Evolutionary conservation across 2,888 invertebrate genomes (phyloP).

Genomic region (Drosophila meridionalis): DNA sequence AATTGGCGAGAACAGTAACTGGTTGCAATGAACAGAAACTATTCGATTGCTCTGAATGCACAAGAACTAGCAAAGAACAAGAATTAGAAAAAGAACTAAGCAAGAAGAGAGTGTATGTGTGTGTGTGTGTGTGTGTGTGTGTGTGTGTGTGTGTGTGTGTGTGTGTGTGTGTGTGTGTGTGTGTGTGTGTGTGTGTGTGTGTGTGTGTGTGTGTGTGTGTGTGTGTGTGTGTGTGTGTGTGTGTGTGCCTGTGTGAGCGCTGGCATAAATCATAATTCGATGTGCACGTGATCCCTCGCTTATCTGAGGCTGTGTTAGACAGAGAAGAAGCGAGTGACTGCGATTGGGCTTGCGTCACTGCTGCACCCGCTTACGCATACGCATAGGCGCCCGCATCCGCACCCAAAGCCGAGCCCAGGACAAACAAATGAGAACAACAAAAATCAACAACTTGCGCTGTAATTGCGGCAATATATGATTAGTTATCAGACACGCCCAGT

Average conservation of each 20-base stretch:
- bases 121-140: neutral
- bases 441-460: conserved; percentile 3
- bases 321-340: neutral
- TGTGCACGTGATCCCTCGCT: conserved; percentile 24
- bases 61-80: neutral
- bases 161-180: neutral
- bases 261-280: conserved; percentile 51
- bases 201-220: neutral
- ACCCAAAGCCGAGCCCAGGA: conserved; percentile 6
- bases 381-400: conserved; percentile 2
- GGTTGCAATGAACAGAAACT: conserved; percentile 12
- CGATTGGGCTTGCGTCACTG: conserved; percentile 54
- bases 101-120: neutral
- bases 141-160: neutral
- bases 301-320: conserved; percentile 32
- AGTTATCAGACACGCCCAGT: conserved; percentile 33
- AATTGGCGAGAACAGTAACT: conserved; percentile 5
- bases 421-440: neutral
- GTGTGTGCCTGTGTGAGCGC: neutral
- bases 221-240: neutral
- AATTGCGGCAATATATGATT: conserved; percentile 27
- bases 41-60: conserved; percentile 25
- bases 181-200: neutral
- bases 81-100: neutral
- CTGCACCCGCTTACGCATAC: conserved; percentile 36